Evolutionary conservation across 2,113 vertebrate genomes (phyloP).

Genomic region (Meleagris gallopavo): DNA sequence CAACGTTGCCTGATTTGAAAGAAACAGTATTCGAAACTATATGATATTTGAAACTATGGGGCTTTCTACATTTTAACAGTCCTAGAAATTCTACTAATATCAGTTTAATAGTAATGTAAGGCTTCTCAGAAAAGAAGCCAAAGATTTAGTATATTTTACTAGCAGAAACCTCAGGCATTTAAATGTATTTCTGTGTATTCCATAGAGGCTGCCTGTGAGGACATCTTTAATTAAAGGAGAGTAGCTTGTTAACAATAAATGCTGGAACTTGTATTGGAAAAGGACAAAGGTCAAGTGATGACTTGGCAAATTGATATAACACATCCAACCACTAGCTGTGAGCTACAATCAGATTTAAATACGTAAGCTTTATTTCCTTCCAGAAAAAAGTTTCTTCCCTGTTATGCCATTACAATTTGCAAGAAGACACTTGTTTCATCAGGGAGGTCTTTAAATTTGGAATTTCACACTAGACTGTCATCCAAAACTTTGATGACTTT

Average conservation of each 20-base stretch:
- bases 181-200: too few relatives aligned
- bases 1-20: not conserved
- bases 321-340: not conserved
- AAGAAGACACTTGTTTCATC: not conserved
- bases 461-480: not conserved
- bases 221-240: slow-evolving; percentile 1
- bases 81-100: not conserved
- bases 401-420: not conserved
- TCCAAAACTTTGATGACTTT: not conserved
- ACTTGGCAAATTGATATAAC: slow-evolving; percentile 19
- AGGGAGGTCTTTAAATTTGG: not conserved
- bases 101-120: not conserved
- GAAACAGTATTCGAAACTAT: not conserved
- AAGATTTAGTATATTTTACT: not conserved
- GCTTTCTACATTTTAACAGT: not conserved
- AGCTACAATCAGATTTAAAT: not conserved
- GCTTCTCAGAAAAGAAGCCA: not conserved
- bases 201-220: not conserved
- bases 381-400: not conserved
- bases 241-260: slow-evolving; percentile 23
- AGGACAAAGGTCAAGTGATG: slow-evolving; percentile 1
- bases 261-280: slow-evolving; percentile 41
- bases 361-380: not conserved
- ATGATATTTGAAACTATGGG: not conserved
- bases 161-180: not conserved